Percentiles rank a stretch among this genome's conserved stretches.
phyloP scores from a whole-genome alignment of 2,888 invertebrate species.

The Drosophila flavopinicola region DNA sequence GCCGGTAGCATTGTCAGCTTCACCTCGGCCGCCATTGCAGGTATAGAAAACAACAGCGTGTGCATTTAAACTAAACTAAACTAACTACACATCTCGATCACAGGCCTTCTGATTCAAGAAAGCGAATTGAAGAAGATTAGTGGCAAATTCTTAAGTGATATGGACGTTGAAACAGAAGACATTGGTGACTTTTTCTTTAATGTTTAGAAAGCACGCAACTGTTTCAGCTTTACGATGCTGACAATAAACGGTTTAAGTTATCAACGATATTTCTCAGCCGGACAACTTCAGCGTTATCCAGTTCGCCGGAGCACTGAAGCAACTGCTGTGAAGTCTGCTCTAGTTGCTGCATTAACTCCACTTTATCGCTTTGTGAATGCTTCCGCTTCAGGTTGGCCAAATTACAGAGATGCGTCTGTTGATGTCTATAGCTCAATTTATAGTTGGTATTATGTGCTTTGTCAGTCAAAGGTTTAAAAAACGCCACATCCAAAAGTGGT shows the following conservation, averaged over 20 bases:
- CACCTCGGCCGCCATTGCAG: constrained; percentile 57
- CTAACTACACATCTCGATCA: neutral
- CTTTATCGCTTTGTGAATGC: constrained; percentile 12
- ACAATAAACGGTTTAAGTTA: constrained; percentile 29
- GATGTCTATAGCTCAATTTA: constrained; percentile 10
- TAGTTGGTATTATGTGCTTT: neutral
- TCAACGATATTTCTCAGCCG: constrained; percentile 18
- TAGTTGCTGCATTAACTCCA: constrained; percentile 33
- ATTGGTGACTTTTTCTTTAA: no score
- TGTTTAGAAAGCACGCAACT: neutral
- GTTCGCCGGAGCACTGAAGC: neutral
- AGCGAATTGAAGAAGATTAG: constrained; percentile 1
- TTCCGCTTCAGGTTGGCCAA: constrained; percentile 42
- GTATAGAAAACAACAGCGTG: constrained; percentile 4
- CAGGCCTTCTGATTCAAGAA: constrained; percentile 36
- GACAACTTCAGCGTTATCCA: constrained; percentile 28
- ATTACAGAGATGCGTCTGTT: constrained; percentile 31
- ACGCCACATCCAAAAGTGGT: constrained; percentile 13
- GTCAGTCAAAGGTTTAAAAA: neutral
- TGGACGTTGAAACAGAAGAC: no score
- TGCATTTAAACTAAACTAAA: neutral
- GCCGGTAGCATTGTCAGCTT: constrained; percentile 54
- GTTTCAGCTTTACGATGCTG: neutral
- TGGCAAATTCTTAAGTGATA: neutral
- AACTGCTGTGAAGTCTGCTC: constrained; percentile 20